These are phyloP conservation scores for Drosophila equinoxialis DNA, from an alignment of 1,140 invertebrate species.

Conservation along the genomic window DNA sequence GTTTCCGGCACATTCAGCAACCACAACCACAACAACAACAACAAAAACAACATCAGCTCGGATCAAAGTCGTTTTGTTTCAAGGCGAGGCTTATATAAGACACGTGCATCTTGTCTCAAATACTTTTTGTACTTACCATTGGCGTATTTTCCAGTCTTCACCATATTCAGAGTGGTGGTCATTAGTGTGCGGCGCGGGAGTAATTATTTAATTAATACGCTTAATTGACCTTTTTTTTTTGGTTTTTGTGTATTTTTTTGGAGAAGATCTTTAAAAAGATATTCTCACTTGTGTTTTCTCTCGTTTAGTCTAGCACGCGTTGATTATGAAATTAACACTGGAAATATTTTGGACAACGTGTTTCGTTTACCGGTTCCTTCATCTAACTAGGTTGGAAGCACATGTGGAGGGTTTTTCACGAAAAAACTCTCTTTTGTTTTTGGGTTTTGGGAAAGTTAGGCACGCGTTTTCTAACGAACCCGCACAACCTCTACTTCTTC, in stretches of 20 bases:
- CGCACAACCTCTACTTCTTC: not conserved
- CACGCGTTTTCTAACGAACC: conserved; percentile 29
- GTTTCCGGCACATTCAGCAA: conserved; percentile 54
- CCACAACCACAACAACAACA: conserved; percentile 9
- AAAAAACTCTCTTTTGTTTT: conserved; percentile 20
- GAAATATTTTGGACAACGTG: conserved; percentile 65
- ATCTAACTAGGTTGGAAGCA: conserved; percentile 50
- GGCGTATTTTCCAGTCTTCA: conserved; percentile 76
- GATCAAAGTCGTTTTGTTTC: conserved; percentile 30
- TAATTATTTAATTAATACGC: conserved; percentile 17
- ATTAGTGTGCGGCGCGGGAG: conserved; percentile 65
- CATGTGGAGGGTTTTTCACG: conserved; percentile 49
- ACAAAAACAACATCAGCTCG: conserved; percentile 28
- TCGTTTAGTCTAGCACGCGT: not conserved
- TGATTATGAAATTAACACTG: conserved; percentile 35
- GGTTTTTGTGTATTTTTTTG: not conserved
- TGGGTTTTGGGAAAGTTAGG: conserved; percentile 18
- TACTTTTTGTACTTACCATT: conserved; percentile 54
- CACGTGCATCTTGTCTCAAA: conserved; percentile 34
- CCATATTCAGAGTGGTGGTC: conserved; percentile 73
- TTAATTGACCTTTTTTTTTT: conserved; percentile 10
- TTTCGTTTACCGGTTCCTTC: conserved; percentile 54
- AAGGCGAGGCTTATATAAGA: conserved; percentile 54
- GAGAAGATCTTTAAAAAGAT: conserved; percentile 14
- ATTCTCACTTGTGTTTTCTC: conserved; percentile 21